Evolutionary conservation across 2,113 vertebrate species (phyloP).

Genomic region (Martes martes): DNA sequence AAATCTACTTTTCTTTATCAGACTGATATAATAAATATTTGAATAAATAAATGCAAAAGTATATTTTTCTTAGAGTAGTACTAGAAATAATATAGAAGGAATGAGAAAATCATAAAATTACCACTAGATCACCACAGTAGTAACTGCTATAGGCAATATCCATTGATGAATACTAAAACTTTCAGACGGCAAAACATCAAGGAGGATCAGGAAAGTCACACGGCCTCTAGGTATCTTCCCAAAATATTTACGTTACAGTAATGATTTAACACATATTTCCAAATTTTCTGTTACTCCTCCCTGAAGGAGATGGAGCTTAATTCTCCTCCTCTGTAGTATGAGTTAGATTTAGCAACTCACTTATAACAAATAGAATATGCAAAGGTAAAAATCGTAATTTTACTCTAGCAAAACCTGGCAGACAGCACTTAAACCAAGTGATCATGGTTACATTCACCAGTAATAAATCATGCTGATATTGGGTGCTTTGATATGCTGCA

Average conservation of each 20-base stretch:
- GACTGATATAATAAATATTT: not conserved
- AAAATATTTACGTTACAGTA: not conserved
- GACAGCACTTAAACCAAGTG: not conserved
- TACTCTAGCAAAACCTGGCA: not conserved
- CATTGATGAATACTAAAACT: not conserved
- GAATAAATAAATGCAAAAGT: not conserved
- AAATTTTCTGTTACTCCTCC: not conserved
- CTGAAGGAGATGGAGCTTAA: not conserved
- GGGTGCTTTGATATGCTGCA: not conserved
- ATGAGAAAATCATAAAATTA: not conserved
- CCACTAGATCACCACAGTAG: not conserved
- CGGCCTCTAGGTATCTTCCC: not conserved
- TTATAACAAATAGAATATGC: not conserved
- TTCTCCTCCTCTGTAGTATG: not conserved
- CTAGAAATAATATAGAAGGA: not conserved
- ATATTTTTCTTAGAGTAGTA: not conserved
- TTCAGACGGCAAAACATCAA: not conserved
- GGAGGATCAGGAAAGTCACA: not conserved
- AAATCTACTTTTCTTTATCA: not conserved
- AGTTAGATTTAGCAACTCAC: not conserved
- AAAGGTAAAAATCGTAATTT: conserved; percentile 1
- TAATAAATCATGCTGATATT: not conserved
- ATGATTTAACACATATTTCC: not conserved
- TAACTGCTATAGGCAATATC: not conserved
- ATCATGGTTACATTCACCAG: not conserved